Evolutionary conservation across 2,113 vertebrate species (phyloP).

Genomic region (Cyanistes caeruleus): DNA sequence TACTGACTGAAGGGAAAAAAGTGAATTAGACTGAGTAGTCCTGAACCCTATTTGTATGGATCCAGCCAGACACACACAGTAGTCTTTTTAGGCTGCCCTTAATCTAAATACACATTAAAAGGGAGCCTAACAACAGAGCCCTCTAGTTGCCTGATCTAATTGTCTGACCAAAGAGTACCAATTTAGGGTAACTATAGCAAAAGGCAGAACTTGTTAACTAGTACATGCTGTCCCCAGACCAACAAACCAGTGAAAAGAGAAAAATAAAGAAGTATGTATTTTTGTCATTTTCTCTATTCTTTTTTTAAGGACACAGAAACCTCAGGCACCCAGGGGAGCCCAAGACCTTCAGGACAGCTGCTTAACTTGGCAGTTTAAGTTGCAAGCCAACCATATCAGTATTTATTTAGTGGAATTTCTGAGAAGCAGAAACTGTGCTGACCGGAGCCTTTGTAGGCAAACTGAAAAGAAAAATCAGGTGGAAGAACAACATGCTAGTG

Average conservation of each 20-base stretch:
- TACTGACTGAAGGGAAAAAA: not conserved
- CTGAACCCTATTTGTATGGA: not conserved
- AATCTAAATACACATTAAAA: not conserved
- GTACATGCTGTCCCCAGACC: constrained; percentile 25
- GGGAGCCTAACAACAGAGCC: not conserved
- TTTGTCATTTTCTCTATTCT: not conserved
- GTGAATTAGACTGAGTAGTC: not conserved
- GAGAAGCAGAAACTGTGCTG: not conserved
- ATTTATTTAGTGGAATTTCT: not conserved
- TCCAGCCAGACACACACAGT: not conserved
- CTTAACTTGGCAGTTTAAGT: constrained; percentile 27
- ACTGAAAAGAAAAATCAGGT: not conserved
- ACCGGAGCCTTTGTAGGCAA: not conserved
- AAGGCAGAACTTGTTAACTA: constrained; percentile 23
- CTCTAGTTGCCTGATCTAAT: constrained; percentile 20
- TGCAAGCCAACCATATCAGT: constrained; percentile 2
- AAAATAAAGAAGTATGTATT: constrained; percentile 22
- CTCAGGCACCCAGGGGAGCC: constrained; percentile 19
- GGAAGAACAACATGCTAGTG: not conserved
- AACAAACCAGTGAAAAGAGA: constrained; percentile 11
- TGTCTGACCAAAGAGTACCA: constrained; percentile 25
- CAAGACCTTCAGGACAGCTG: constrained; percentile 14
- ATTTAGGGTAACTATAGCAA: constrained; percentile 48
- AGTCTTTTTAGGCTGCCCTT: not conserved
- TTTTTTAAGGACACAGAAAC: constrained; percentile 13